A percentile compares a stretch with the other conserved stretches of the same genome.
These are phyloP conservation scores for Lepidurus packardi DNA, from an alignment of 1,140 invertebrate species.

Conservation along the genomic window DNA sequence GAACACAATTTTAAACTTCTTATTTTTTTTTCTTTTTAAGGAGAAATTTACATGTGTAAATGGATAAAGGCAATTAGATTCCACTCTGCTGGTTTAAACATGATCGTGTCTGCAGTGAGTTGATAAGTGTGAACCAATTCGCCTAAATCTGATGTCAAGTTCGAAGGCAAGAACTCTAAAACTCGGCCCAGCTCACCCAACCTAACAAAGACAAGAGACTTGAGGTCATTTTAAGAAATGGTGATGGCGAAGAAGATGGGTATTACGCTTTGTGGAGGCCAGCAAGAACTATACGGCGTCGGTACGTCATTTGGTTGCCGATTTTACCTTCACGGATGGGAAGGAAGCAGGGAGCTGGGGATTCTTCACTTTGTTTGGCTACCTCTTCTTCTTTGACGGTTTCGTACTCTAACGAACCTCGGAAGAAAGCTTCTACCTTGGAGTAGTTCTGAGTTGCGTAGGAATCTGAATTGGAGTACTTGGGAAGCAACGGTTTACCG, in stretches of 20 bases:
- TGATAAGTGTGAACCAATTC: constrained; percentile 53
- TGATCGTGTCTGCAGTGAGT: constrained; percentile 54
- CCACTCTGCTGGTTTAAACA: constrained; percentile 54
- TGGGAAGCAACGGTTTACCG: background rate
- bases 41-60: constrained; percentile 46
- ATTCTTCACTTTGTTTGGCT: background rate
- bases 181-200: background rate
- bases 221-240: background rate
- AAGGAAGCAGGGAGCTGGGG: background rate
- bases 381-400: background rate
- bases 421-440: background rate
- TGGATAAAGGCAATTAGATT: constrained; percentile 51
- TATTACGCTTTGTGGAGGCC: constrained; percentile 14
- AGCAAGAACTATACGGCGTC: constrained; percentile 14
- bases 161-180: background rate
- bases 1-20: background rate
- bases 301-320: constrained; percentile 6
- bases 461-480: background rate
- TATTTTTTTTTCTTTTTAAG: background rate
- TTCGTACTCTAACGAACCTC: background rate
- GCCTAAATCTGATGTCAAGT: constrained; percentile 43
- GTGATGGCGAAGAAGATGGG: too few relatives aligned
- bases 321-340: background rate
- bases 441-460: background rate
- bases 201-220: background rate